These are phyloP conservation scores for Ophthalmolycus amberensis DNA, from an alignment of 2,113 vertebrate species.

Conservation along the genomic window DNA sequence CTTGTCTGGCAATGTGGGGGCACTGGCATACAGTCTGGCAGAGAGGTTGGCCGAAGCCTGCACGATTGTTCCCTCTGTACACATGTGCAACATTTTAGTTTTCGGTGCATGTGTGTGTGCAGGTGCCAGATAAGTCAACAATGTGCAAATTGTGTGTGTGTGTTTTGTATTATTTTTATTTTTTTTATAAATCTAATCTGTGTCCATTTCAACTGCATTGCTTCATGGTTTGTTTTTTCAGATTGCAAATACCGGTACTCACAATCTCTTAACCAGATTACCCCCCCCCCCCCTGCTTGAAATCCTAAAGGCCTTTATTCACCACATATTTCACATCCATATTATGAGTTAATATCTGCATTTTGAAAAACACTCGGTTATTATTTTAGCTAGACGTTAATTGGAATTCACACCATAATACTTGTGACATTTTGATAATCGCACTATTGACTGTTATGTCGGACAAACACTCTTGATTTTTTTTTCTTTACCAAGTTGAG, in stretches of 20 bases:
- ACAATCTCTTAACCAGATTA: constrained; percentile 47
- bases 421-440: constrained; percentile 85
- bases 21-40: constrained; percentile 82
- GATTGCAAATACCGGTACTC: constrained; percentile 43
- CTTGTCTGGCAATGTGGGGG: constrained; percentile 76
- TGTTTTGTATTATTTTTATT: neutral
- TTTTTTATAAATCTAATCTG: neutral
- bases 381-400: constrained; percentile 77
- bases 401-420: constrained; percentile 81
- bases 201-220: constrained; percentile 13
- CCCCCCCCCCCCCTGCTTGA: neutral
- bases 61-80: constrained; percentile 48
- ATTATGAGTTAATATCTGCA: constrained; percentile 39
- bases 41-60: constrained; percentile 39
- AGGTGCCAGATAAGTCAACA: constrained; percentile 21
- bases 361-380: constrained; percentile 53
- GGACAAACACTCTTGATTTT: constrained; percentile 80
- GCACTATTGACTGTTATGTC: constrained; percentile 83
- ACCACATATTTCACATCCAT: constrained; percentile 26
- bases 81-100: constrained; percentile 37
- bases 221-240: constrained; percentile 42
- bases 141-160: constrained; percentile 5
- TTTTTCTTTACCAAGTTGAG: constrained; percentile 75
- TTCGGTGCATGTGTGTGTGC: neutral
- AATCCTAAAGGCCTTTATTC: constrained; percentile 13